phyloP scores from a whole-genome alignment of 2,113 vertebrate species.

The Gasterosteus aculeatus region DNA sequence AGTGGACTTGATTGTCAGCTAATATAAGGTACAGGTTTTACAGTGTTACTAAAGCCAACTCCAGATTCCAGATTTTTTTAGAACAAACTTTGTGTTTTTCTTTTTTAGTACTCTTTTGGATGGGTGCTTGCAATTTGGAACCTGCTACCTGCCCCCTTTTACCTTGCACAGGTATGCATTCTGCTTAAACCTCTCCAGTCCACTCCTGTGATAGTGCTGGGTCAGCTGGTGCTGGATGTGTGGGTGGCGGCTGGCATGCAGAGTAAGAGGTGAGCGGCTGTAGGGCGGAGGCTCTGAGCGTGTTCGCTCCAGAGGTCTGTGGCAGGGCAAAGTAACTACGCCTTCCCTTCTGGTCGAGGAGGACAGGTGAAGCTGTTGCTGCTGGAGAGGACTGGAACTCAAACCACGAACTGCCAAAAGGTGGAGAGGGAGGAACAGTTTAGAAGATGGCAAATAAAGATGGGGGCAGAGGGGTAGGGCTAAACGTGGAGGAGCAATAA shows the following conservation, averaged over 20 bases:
- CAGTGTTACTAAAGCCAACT: neutral
- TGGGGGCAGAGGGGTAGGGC: neutral
- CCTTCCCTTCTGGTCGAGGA: slow-evolving; percentile 67
- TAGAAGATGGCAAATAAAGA: neutral
- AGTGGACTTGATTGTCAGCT: slow-evolving; percentile 78
- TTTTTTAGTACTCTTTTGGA: neutral
- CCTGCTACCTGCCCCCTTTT: slow-evolving; percentile 2
- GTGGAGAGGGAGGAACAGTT: neutral
- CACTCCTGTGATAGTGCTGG: slow-evolving; percentile 82
- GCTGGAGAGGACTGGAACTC: slow-evolving; percentile 82
- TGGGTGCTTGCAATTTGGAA: neutral
- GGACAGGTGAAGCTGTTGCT: slow-evolving; percentile 77
- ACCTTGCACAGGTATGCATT: slow-evolving; percentile 67
- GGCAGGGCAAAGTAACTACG: slow-evolving; percentile 76
- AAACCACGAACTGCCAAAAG: slow-evolving; percentile 81
- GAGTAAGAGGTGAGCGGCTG: slow-evolving; percentile 81
- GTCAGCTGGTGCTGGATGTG: slow-evolving; percentile 80
- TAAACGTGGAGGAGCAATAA: neutral
- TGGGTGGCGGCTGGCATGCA: slow-evolving; percentile 80
- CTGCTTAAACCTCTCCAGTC: slow-evolving; percentile 66
- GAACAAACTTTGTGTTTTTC: neutral
- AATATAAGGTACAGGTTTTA: slow-evolving; percentile 11
- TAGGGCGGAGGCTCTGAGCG: slow-evolving; percentile 93
- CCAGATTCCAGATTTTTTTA: neutral
- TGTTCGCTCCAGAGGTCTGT: slow-evolving; percentile 89